Evolutionary conservation across 2,797 vertebrate species (phyloP), one percentile per base, ranked within the genome.

Genomic region (Paguma larvata): DNA sequence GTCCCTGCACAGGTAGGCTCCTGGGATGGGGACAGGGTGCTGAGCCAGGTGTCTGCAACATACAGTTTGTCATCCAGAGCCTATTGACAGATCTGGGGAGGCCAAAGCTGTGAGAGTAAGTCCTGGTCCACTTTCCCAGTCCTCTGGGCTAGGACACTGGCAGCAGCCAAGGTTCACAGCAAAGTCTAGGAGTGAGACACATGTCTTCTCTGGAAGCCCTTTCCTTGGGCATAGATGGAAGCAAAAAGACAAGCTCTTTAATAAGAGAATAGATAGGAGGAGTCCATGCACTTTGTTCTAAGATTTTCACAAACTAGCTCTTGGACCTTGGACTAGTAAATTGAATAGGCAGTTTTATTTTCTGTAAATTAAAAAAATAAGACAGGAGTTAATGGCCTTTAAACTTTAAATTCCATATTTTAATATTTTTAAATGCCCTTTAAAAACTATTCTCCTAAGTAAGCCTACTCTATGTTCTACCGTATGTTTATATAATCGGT

Each of bases 401-500:
- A 75, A 75, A 4, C 38, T 94, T 96, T 78, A 89, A 41, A 65
- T 85, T 85, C 27, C 1, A 41, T 10, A 21, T 89, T 94, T 87
- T 85, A 89, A 27, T 84, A 72, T 88, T 88, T 88, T 93, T 19
- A 75, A 79, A 89, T 78, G 25, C 75, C 32, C 48, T 21, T 70
- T 67, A 46, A 89, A 77, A 92, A 75, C 7, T 44, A 0, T 78
- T 41, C n/a, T 78, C 14, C 38, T 44, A 62, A 30, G 16, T 30
- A 63, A 70, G 5, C 75, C 53, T 70, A 21, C 56, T 89, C 4
- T 59, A 5, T 90, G 94, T 2, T 12, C 7, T 93, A 16, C 23
- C 32, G 44, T 44, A 27, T 70, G 9, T 62, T 85, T 67, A 44
- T 80, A 67, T 0, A 82, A 23, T 84, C 90, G 77, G 73, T 94